phyloP scores from a whole-genome alignment of 2,797 vertebrate species.

The Bryconaethiops microstoma region DNA sequence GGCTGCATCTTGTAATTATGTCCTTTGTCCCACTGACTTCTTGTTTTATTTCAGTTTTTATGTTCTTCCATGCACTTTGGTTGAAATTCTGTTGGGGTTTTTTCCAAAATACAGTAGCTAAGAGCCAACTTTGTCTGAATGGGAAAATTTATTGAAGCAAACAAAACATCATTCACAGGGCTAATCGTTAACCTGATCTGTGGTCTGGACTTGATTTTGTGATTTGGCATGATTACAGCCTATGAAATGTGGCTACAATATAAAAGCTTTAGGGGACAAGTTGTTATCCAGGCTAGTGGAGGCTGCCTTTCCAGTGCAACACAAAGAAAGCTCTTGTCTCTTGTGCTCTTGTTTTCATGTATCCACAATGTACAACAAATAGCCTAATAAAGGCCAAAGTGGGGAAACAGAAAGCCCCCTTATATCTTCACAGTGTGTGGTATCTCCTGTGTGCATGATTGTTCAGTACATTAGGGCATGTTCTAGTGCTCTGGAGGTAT shows the following conservation, averaged over 20 bases:
- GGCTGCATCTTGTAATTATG: too few relatives aligned
- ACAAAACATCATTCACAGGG: conserved; percentile 11
- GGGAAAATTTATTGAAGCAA: conserved; percentile 32
- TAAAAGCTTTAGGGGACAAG: conserved; percentile 24
- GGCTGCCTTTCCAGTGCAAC: conserved; percentile 8
- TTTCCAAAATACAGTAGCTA: not conserved
- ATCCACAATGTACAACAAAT: conserved; percentile 26
- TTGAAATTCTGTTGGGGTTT: not conserved
- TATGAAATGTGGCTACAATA: conserved; percentile 17
- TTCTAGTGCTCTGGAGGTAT: not conserved
- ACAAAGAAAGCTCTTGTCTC: conserved; percentile 48
- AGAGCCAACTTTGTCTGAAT: conserved; percentile 34
- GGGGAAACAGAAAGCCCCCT: not conserved
- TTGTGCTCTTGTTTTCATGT: conserved; percentile 19
- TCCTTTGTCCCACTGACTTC: too few relatives aligned
- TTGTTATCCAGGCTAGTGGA: conserved; percentile 9
- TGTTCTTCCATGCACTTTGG: too few relatives aligned
- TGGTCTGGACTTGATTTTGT: conserved; percentile 8
- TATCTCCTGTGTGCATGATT: not conserved
- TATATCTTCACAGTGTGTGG: conserved; percentile 3
- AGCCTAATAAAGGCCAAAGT: conserved; percentile 18
- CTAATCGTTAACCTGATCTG: conserved; percentile 21
- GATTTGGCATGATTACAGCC: conserved; percentile 21
- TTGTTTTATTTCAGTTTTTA: too few relatives aligned
- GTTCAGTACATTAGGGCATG: too few relatives aligned